Evolutionary conservation across 2,113 vertebrate species (phyloP), one percentile per base, ranked within the genome.

Genomic region (Dryoscopus gambensis): DNA sequence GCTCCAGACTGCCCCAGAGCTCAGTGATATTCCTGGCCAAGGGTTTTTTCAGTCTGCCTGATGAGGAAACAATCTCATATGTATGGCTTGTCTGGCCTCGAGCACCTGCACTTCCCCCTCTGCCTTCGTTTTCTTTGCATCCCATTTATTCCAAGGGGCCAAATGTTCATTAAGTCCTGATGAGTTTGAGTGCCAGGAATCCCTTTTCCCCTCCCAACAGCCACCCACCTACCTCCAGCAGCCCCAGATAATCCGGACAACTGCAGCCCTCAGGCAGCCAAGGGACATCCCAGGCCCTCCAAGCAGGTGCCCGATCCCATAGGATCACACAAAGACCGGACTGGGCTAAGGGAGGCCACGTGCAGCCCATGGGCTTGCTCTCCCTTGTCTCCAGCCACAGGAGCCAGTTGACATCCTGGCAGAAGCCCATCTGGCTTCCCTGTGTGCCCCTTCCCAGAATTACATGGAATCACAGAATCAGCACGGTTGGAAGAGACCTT

Each of bases 1-100:
- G 83, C 93, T 95, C 88, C 93, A 93, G 94, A 81, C 86, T 90
- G 49, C 63, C 93, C 94, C 79, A 83, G 83, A 86, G 92, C 94
- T 88, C 46, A 65, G 18, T 20, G 59, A 59, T 73, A 13, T 35
- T 93, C 68, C 19, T 22, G 24, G 91, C 91, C 88, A 55, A 85
- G 86, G 22, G 55, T 31, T 73, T 71, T 81, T 69, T 53, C 62
- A 62, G 85, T 50, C 91, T 85, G 90, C 59, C 20, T 33, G 76
- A 74, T 30, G 9, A 35, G 90, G 94, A 90, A 92, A 53, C 68
- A 22, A 25, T n/a, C 40, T 65, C 83, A 9, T 71, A 71, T 6
- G 42, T 21, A 21, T 9, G 64, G 68, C 81, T 88, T 70, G 88
- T 84, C 85, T 90, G 91, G 79, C 73, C 84, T 77, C 4, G 0